These are phyloP conservation scores for Pyrgilauda ruficollis DNA, from an alignment of 2,113 vertebrate genomes.

Conservation along the genomic window DNA sequence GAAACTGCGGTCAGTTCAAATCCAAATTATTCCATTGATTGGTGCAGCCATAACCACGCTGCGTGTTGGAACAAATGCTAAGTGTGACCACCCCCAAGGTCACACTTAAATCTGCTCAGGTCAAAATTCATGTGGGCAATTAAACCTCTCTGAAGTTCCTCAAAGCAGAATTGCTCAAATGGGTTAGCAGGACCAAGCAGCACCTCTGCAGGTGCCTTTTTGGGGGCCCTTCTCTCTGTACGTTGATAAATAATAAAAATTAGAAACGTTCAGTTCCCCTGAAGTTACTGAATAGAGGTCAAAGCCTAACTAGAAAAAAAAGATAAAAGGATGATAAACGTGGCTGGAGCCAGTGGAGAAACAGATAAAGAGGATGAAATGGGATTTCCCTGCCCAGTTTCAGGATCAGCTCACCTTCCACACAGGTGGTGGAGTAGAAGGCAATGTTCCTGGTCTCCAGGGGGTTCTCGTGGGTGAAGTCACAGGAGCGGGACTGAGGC, in stretches of 20 bases:
- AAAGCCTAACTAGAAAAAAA: neutral
- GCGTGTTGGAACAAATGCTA: neutral
- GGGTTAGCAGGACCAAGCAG: neutral
- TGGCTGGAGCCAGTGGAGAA: neutral
- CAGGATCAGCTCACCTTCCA: slow-evolving; percentile 71
- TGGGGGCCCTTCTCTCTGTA: neutral
- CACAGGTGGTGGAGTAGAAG: slow-evolving; percentile 81
- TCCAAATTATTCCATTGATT: neutral
- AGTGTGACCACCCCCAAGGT: neutral
- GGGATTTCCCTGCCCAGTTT: neutral
- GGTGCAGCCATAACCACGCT: accelerated
- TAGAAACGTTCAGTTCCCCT: accelerated
- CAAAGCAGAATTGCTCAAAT: neutral
- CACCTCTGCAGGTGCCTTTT: neutral
- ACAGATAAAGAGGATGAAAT: neutral
- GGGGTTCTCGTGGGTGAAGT: slow-evolving; percentile 77
- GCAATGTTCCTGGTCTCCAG: slow-evolving; percentile 80
- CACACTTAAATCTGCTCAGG: neutral
- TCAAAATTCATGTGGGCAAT: neutral
- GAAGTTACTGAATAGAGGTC: too few relatives aligned
- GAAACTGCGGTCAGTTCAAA: accelerated
- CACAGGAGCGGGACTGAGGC: slow-evolving; percentile 75
- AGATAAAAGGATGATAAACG: accelerated
- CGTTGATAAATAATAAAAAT: neutral
- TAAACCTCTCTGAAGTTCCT: neutral